Conservation (phyloP, 2,888 invertebrate genomes). For the Oligia latruncula region DNA sequence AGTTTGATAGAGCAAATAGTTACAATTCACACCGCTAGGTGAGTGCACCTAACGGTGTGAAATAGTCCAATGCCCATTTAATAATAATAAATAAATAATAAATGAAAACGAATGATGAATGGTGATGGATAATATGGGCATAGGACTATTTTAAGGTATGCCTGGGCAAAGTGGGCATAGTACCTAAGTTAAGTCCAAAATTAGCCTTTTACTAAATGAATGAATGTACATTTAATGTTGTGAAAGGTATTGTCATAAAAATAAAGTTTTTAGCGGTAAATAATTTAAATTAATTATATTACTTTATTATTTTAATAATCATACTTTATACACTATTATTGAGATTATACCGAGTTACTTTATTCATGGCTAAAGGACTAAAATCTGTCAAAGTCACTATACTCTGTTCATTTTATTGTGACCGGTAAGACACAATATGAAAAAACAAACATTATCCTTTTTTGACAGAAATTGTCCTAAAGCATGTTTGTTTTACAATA, state of each 20-base stretch:
- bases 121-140: background rate
- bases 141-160: no score
- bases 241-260: conserved; percentile 1
- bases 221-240: background rate
- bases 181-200: background rate
- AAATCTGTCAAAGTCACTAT: conserved; percentile 7
- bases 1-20: conserved; percentile 6
- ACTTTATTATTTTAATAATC: conserved; percentile 31
- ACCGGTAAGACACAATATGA: background rate
- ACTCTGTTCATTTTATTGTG: conserved; percentile 8
- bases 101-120: no score
- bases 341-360: conserved; percentile 28
- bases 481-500: conserved; percentile 27
- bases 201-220: background rate
- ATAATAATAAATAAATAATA: no score
- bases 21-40: background rate
- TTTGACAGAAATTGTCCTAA: conserved; percentile 33
- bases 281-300: conserved; percentile 55
- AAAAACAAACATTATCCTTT: background rate
- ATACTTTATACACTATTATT: conserved; percentile 42
- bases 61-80: no score
- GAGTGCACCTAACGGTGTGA: no score
- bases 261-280: conserved; percentile 51
- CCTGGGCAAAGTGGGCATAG: background rate
- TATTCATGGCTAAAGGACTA: conserved; percentile 12